These are phyloP conservation scores for Drosophila monieri DNA, from an alignment of 2,888 invertebrate genomes.

Conservation along the genomic window DNA sequence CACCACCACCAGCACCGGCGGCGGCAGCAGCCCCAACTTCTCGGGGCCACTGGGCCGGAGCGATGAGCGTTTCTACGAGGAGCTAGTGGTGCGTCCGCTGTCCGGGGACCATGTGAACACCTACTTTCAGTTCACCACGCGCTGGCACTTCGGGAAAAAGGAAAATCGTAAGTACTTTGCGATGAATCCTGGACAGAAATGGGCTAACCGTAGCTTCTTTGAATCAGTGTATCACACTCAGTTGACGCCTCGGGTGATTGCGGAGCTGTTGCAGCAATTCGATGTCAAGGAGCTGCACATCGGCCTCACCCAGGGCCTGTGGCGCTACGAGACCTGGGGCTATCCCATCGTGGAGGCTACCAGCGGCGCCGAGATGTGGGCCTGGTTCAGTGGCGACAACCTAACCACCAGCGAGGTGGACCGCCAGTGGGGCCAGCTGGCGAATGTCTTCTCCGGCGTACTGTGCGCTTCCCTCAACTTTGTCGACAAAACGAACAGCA, in stretches of 20 bases:
- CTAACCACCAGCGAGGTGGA: conserved; percentile 86
- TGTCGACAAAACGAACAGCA: conserved; percentile 92
- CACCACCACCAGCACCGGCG: background rate
- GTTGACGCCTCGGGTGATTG: conserved; percentile 94
- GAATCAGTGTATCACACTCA: conserved; percentile 91
- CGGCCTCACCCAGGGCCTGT: conserved; percentile 95
- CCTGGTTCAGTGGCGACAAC: conserved; percentile 91
- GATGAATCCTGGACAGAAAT: background rate
- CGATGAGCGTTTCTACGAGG: conserved; percentile 92
- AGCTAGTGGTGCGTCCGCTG: conserved; percentile 93
- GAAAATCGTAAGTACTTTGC: conserved; percentile 87
- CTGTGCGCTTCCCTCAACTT: conserved; percentile 98
- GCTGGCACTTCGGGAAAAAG: conserved; percentile 87
- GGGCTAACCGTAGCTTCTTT: background rate
- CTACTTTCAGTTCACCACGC: conserved; percentile 95
- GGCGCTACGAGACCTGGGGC: conserved; percentile 97
- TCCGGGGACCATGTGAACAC: conserved; percentile 93
- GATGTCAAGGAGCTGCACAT: conserved; percentile 95
- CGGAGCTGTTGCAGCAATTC: conserved; percentile 93
- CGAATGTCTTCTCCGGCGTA: conserved; percentile 95
- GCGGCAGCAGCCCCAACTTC: background rate
- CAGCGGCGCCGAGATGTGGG: conserved; percentile 96
- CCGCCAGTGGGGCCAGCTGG: conserved; percentile 93
- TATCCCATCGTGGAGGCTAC: conserved; percentile 95
- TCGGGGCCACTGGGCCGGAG: conserved; percentile 7